Evolutionary conservation across 2,888 invertebrate species (phyloP), one percentile per base, ranked within the genome.

Genomic region (Lamellibrachia satsuma): DNA sequence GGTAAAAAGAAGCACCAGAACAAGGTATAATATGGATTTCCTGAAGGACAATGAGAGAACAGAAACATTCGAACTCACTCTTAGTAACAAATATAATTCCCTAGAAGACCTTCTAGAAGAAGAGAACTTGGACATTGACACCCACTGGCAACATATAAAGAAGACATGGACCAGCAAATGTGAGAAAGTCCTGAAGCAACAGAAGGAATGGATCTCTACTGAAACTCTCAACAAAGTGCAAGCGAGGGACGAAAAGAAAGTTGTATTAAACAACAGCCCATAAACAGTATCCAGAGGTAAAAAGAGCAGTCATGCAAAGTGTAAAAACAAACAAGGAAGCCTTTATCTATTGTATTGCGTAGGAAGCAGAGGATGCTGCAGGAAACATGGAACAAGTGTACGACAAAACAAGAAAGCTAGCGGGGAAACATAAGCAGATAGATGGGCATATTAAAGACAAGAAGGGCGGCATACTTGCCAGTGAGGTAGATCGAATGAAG

Each of bases 341-440:
- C 39, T 9, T 60, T 4, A 60, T 60, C 4, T 15, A 75, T 6
- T 6, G 52, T 27, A 9, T 91, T 9, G 91, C 92, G 22, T 51
- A 51, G 11, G 91, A 92, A 60, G 92, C 91, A 39, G 91, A 91
- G 39, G 51, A 91, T 27, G 92, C 92, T 7, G 91, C 92, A 55
- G 55, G 91, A 15, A 60, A 92, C 39, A 27, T 55, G 39, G 57
- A 75, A 9, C 2, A n/a, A 39, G 1, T 39, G 39, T 39, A 39
- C 57, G 27, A 92, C 15, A 91, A 52, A n/a, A 92, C 92, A 52
- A 92, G 55, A 27, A 2, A 39, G 4, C 22, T 92, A 22, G 4
- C n/a, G 7, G 51, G 92, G 3, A 92, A 91, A n/a, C 11, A 91
- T 55, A 92, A 52, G 7, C 51, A 90, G 11, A 57, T 8, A 4